Conservation (phyloP, 2,113 vertebrate genomes). For the Rallus limicola region DNA sequence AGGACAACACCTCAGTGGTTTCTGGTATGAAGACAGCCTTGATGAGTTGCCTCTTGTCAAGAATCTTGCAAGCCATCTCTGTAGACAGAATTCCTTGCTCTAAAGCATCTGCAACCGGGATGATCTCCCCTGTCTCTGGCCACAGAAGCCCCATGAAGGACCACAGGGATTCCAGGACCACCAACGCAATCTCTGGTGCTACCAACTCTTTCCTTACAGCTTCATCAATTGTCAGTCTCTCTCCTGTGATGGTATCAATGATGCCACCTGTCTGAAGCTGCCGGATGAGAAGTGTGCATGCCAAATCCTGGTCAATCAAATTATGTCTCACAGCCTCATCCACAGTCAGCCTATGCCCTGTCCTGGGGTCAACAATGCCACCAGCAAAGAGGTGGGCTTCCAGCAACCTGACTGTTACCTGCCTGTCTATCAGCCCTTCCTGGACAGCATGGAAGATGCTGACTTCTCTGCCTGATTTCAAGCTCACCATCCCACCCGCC, state of each 20-base stretch:
- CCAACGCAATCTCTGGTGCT: slow-evolving; percentile 78
- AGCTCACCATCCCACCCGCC: slow-evolving; percentile 85
- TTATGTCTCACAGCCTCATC: slow-evolving; percentile 82
- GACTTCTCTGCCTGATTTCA: slow-evolving; percentile 85
- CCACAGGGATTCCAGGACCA: slow-evolving; percentile 86
- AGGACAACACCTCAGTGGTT: slow-evolving; percentile 80
- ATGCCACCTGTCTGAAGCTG: slow-evolving; percentile 90
- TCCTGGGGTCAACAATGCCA: slow-evolving; percentile 90
- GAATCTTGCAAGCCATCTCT: slow-evolving; percentile 78
- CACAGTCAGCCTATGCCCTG: slow-evolving; percentile 86
- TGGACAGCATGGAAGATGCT: slow-evolving; percentile 87
- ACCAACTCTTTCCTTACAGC: slow-evolving; percentile 83
- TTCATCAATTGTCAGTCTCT: slow-evolving; percentile 84
- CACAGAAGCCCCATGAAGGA: slow-evolving; percentile 86
- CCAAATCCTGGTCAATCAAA: slow-evolving; percentile 90
- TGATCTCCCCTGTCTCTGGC: slow-evolving; percentile 89
- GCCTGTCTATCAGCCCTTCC: slow-evolving; percentile 89
- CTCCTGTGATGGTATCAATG: slow-evolving; percentile 79
- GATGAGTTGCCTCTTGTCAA: slow-evolving; percentile 81
- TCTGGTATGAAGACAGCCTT: slow-evolving; percentile 84
- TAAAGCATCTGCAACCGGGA: slow-evolving; percentile 82
- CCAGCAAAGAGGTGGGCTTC: slow-evolving; percentile 95
- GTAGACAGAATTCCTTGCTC: slow-evolving; percentile 86
- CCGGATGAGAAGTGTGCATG: slow-evolving; percentile 82
- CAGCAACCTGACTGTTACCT: slow-evolving; percentile 83